Conservation (phyloP, 2,797 vertebrate species). For the Coranthus polyacanthus region DNA sequence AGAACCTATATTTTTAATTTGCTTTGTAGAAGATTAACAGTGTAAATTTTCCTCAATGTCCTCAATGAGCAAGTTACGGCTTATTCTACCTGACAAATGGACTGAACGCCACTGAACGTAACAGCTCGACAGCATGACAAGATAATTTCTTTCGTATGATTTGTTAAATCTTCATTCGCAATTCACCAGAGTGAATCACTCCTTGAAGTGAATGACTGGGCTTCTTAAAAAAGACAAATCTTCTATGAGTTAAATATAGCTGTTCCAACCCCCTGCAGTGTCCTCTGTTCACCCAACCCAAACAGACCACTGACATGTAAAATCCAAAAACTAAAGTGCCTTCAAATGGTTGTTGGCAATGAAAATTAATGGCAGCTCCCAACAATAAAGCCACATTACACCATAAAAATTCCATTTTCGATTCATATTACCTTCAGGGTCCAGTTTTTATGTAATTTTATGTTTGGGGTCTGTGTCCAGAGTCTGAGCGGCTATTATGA, state of each 20-base stretch:
- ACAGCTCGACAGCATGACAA: background rate
- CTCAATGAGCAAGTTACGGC: background rate
- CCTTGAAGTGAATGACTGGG: slow-evolving; percentile 31
- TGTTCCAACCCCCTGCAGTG: background rate
- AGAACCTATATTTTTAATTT: slow-evolving; percentile 15
- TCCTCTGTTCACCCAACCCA: slow-evolving; percentile 20
- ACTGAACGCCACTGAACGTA: background rate
- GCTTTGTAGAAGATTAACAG: slow-evolving; percentile 27
- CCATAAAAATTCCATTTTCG: slow-evolving; percentile 67
- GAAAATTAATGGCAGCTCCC: slow-evolving; percentile 67
- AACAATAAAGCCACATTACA: slow-evolving; percentile 65
- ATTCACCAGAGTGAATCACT: slow-evolving; percentile 17
- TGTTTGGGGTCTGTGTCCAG: slow-evolving; percentile 39
- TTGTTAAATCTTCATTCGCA: slow-evolving; percentile 34
- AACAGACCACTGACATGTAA: slow-evolving; percentile 44
- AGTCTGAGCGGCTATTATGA: slow-evolving; percentile 48
- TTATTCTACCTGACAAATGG: background rate
- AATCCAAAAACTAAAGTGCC: slow-evolving; percentile 52
- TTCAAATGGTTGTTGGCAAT: slow-evolving; percentile 65
- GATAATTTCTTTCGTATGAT: background rate
- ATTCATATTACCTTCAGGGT: slow-evolving; percentile 50
- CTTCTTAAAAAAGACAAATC: slow-evolving; percentile 33
- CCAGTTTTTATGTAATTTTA: slow-evolving; percentile 64
- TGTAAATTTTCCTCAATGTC: background rate
- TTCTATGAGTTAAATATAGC: slow-evolving; percentile 21